Conservation (phyloP, 2,113 vertebrate genomes). For the Charadrius vociferus region DNA sequence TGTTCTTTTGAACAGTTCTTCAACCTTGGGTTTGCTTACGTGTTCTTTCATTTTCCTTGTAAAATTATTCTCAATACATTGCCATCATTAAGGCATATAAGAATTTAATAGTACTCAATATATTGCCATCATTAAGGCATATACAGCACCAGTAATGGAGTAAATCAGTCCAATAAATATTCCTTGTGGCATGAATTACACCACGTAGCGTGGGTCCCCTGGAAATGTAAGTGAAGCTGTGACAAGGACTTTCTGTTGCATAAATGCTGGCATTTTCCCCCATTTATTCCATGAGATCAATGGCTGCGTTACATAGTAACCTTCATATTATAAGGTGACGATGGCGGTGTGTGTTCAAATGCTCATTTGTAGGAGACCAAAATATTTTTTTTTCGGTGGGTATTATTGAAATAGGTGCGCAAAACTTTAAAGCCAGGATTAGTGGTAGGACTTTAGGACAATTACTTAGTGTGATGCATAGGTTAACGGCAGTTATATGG, state of each 20-base stretch:
- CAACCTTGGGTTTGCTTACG: neutral
- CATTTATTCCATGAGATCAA: neutral
- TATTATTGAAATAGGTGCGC: neutral
- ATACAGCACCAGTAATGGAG: neutral
- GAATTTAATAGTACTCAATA: neutral
- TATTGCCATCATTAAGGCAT: neutral
- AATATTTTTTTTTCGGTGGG: neutral
- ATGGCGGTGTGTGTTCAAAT: neutral
- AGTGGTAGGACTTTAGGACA: neutral
- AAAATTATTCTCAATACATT: neutral
- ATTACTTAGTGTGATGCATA: neutral
- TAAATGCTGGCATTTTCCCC: neutral
- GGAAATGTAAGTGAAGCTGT: neutral
- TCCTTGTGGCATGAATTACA: neutral
- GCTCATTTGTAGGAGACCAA: neutral
- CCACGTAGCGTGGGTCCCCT: neutral
- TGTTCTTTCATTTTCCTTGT: neutral
- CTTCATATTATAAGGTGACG: neutral
- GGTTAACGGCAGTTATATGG: slow-evolving; percentile 37
- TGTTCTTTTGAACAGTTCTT: neutral
- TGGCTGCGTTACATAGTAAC: neutral
- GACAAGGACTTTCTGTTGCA: neutral
- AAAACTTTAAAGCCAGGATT: neutral
- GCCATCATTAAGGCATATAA: neutral
- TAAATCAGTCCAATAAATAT: neutral